Conservation (phyloP, 1,140 invertebrate species). For the Theocolax elegans region DNA sequence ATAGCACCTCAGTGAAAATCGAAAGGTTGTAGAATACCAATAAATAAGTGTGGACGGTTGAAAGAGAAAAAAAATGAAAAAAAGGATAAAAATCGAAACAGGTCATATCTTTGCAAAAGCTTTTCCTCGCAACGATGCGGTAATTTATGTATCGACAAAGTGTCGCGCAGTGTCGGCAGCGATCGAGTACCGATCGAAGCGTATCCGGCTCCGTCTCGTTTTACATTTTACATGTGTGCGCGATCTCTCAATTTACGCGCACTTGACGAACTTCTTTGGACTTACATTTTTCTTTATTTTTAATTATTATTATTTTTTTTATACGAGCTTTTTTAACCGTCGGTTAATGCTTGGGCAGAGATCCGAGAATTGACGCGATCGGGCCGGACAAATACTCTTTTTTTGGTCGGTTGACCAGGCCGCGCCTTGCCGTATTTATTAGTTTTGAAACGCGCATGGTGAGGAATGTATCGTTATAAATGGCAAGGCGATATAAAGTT, state of each 20-base stretch:
- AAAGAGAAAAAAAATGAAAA: neutral
- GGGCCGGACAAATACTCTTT: neutral
- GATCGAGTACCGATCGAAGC: too few species aligned
- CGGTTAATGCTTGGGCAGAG: too few species aligned
- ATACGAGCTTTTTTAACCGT: neutral
- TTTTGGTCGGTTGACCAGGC: neutral
- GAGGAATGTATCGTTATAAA: slow-evolving; percentile 2
- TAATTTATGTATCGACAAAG: slow-evolving; percentile 16
- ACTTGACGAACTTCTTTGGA: neutral
- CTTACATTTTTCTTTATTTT: too few species aligned
- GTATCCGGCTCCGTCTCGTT: neutral
- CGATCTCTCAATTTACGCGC: neutral
- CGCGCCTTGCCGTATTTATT: slow-evolving; percentile 15
- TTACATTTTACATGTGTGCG: too few species aligned
- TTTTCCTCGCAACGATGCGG: neutral
- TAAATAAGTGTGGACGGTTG: too few species aligned
- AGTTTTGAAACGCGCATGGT: neutral
- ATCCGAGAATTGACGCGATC: neutral
- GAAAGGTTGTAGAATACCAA: too few species aligned
- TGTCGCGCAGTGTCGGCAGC: neutral
- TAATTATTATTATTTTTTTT: too few species aligned
- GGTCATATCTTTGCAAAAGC: neutral
- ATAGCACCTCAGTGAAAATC: too few species aligned
- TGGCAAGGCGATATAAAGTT: neutral
- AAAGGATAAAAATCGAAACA: neutral